phyloP scores from a whole-genome alignment of 1,140 invertebrate genomes.

The Harpegnathos saltator region DNA sequence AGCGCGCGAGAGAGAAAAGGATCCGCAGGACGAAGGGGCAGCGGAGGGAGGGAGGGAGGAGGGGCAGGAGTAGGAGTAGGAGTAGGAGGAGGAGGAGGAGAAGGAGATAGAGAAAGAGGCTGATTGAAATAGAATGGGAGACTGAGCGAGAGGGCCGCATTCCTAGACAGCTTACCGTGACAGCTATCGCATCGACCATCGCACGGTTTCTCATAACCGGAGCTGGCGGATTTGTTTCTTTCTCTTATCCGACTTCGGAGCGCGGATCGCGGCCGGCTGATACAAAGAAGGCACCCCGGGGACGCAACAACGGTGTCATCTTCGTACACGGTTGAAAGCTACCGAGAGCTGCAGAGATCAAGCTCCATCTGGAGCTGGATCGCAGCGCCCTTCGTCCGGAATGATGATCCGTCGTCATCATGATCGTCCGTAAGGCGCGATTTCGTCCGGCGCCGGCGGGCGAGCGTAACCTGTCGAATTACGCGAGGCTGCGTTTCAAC shows the following conservation, averaged over 20 bases:
- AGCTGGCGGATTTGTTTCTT: constrained; percentile 82
- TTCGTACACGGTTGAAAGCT: constrained; percentile 57
- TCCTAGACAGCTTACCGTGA: constrained; percentile 82
- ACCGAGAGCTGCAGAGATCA: constrained; percentile 50
- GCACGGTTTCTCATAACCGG: constrained; percentile 78
- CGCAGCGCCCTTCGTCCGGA: background rate
- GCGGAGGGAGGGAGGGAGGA: background rate
- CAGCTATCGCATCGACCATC: constrained; percentile 78
- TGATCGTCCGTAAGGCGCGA: no score
- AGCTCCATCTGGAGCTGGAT: background rate
- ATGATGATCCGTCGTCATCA: background rate
- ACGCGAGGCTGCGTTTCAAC: no score
- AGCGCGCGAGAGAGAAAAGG: background rate
- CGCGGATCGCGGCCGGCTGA: constrained; percentile 40
- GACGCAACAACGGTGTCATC: constrained; percentile 65
- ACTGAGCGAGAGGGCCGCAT: constrained; percentile 70
- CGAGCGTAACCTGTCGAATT: no score
- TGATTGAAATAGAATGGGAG: constrained; percentile 65
- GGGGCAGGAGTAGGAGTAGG: background rate
- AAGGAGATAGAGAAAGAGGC: constrained; percentile 32
- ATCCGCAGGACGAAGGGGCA: background rate
- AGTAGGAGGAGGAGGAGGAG: background rate
- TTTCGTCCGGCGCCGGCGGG: no score
- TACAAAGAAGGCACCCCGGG: constrained; percentile 64
- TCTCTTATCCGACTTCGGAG: constrained; percentile 67